Conservation (phyloP, 2,113 vertebrate species). For the Neoarius graeffei region DNA sequence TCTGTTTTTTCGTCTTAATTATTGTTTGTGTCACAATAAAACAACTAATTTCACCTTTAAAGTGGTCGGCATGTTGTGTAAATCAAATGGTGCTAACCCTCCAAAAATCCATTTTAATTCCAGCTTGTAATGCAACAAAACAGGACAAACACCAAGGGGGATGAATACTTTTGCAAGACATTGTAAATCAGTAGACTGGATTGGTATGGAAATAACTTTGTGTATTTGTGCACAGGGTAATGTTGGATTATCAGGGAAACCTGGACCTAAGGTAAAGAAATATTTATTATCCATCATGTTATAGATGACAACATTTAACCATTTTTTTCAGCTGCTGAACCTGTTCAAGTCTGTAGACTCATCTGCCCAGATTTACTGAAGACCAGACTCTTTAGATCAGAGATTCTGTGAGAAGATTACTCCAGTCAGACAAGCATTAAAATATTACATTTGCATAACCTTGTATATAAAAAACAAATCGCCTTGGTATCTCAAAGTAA, state of each 20-base stretch:
- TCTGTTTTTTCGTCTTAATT: no score
- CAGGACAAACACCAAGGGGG: no score
- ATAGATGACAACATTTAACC: not conserved
- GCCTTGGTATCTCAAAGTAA: not conserved
- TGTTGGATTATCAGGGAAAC: constrained; percentile 87
- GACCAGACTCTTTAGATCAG: not conserved
- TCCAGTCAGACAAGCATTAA: not conserved
- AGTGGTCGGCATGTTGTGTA: no score
- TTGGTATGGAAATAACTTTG: not conserved
- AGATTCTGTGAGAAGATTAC: not conserved
- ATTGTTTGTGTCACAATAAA: no score
- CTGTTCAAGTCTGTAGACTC: not conserved
- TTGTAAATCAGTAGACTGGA: not conserved
- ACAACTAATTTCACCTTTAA: no score
- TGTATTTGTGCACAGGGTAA: constrained; percentile 77
- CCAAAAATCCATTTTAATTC: no score
- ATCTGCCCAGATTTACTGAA: not conserved
- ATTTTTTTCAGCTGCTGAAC: not conserved
- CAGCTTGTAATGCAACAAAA: no score
- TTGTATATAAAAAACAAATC: not conserved
- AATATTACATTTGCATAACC: not conserved
- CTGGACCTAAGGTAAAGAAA: constrained; percentile 81
- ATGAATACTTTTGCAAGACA: no score
- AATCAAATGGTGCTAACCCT: no score
- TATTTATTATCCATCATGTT: not conserved